These are phyloP conservation scores for Tapirus terrestris DNA, from an alignment of 2,113 vertebrate species.

Conservation along the genomic window DNA sequence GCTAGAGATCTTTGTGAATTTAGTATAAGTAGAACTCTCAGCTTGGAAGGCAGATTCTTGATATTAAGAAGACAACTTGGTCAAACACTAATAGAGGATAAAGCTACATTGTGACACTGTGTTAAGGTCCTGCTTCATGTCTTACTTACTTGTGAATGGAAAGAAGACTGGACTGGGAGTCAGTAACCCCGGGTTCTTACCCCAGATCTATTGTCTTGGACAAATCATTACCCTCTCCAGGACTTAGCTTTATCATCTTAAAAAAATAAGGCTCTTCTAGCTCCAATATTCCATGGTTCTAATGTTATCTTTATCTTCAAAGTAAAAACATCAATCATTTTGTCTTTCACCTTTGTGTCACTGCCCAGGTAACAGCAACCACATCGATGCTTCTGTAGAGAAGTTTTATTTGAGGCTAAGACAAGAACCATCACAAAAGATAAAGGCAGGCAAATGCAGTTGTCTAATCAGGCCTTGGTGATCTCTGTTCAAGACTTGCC, in stretches of 20 bases:
- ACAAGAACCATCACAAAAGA: neutral
- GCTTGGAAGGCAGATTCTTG: neutral
- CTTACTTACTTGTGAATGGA: neutral
- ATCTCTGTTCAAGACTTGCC: neutral
- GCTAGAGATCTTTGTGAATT: neutral
- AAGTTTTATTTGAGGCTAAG: conserved; percentile 11
- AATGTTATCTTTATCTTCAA: neutral
- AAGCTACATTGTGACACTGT: neutral
- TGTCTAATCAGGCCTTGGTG: neutral
- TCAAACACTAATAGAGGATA: neutral
- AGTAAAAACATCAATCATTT: neutral
- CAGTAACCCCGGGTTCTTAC: neutral
- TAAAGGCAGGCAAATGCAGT: neutral
- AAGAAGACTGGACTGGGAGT: neutral
- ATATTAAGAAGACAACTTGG: neutral
- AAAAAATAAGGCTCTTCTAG: neutral
- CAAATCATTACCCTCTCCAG: neutral
- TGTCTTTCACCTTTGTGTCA: neutral
- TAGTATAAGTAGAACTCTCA: neutral
- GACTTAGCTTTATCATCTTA: neutral
- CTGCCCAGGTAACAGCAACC: neutral
- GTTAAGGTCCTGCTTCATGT: neutral
- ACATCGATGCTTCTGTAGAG: neutral
- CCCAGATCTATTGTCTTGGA: neutral
- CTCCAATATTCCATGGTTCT: neutral